Evolutionary conservation across 2,797 vertebrate species (phyloP).

Genomic region (Macrochelys suwanniensis): DNA sequence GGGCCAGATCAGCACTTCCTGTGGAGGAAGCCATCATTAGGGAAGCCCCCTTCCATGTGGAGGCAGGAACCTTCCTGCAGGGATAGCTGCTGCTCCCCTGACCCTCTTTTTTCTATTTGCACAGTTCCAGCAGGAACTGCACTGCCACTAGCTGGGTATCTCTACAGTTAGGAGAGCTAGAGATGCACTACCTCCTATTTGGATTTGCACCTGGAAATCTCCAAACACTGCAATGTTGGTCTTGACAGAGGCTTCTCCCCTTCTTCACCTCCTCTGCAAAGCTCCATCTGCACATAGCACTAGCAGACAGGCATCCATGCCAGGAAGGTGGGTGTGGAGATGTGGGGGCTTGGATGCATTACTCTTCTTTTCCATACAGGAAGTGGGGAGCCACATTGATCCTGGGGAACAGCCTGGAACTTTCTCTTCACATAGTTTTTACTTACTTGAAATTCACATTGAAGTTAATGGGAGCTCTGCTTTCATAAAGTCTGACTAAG

Average conservation of each 20-base stretch:
- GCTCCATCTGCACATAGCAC: background rate
- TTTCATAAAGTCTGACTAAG: background rate
- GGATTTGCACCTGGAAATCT: background rate
- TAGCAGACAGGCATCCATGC: background rate
- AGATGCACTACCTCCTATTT: background rate
- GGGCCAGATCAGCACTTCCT: background rate
- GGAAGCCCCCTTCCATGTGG: background rate
- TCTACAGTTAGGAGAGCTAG: background rate
- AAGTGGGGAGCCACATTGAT: background rate
- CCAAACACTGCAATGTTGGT: background rate
- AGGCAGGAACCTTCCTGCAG: background rate
- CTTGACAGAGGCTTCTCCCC: background rate
- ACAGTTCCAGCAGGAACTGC: background rate
- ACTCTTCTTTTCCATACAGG: background rate
- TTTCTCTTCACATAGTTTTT: background rate
- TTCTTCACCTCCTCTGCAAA: background rate
- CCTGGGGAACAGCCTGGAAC: background rate
- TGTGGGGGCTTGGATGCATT: background rate
- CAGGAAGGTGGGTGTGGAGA: background rate
- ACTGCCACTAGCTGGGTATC: background rate
- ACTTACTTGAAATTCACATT: background rate
- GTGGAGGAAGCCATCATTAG: background rate
- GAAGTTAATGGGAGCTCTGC: background rate
- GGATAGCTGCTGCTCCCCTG: background rate
- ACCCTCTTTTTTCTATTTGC: background rate